phyloP scores from a whole-genome alignment of 2,797 vertebrate genomes.

The Oophaga sylvatica region DNA sequence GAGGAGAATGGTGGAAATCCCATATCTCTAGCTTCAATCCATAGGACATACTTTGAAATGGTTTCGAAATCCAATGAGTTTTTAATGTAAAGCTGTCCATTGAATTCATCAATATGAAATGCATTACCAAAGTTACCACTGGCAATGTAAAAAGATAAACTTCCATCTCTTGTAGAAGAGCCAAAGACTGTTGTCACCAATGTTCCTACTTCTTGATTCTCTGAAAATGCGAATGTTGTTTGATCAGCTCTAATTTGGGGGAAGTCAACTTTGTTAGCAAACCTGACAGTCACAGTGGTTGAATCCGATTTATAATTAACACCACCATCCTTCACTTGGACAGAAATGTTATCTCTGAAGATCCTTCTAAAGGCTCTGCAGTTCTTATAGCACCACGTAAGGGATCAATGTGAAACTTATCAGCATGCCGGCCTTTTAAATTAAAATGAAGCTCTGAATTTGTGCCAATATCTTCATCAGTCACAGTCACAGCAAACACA shows the following conservation, averaged over 20 bases:
- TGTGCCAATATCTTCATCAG: slow-evolving; percentile 88
- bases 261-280: slow-evolving; percentile 88
- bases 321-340: slow-evolving; percentile 88
- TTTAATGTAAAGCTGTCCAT: slow-evolving; percentile 86
- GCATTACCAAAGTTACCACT: slow-evolving; percentile 91
- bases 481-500: slow-evolving; percentile 96
- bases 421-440: slow-evolving; percentile 85
- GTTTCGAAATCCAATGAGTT: slow-evolving; percentile 88
- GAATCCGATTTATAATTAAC: slow-evolving; percentile 84
- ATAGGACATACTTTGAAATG: slow-evolving; percentile 90
- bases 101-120: slow-evolving; percentile 91
- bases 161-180: slow-evolving; percentile 85
- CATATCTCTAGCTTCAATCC: slow-evolving; percentile 93
- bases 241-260: slow-evolving; percentile 85
- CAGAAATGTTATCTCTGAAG: slow-evolving; percentile 91
- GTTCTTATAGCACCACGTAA: slow-evolving; percentile 90
- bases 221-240: slow-evolving; percentile 86
- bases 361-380: slow-evolving; percentile 78
- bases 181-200: slow-evolving; percentile 85
- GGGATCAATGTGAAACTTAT: slow-evolving; percentile 93
- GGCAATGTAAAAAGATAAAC: slow-evolving; percentile 91
- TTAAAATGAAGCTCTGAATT: slow-evolving; percentile 94
- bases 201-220: slow-evolving; percentile 87
- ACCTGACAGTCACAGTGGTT: slow-evolving; percentile 95
- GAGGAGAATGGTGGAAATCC: slow-evolving; percentile 97